Evolutionary conservation across 2,888 invertebrate genomes (phyloP).

Genomic region (Phymatocera aterrima): DNA sequence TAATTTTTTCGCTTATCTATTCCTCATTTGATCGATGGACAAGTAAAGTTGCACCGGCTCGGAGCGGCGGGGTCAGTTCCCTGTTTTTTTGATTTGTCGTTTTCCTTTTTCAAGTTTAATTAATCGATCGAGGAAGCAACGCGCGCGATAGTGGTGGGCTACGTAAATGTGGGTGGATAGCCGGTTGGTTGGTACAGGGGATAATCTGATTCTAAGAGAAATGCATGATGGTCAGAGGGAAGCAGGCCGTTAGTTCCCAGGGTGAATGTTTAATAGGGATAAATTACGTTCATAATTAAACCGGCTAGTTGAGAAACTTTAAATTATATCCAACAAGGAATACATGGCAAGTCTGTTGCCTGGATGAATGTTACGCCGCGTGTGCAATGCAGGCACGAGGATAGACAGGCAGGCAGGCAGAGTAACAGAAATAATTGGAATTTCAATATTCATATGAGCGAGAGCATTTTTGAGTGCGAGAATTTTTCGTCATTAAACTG

Average conservation of each 20-base stretch:
- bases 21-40: too few species aligned
- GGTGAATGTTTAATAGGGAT: constrained; percentile 62
- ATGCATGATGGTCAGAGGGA: constrained; percentile 5
- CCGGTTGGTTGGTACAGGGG: too few species aligned
- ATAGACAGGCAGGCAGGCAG: constrained; percentile 50
- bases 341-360: constrained; percentile 36
- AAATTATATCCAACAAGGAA: constrained; percentile 68
- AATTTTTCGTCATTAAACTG: neutral
- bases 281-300: constrained; percentile 68
- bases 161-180: neutral
- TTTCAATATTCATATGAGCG: constrained; percentile 69
- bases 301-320: constrained; percentile 68
- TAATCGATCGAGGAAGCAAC: neutral
- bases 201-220: neutral
- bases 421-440: constrained; percentile 68
- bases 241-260: neutral
- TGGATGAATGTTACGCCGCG: constrained; percentile 45
- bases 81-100: too few species aligned
- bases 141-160: neutral
- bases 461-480: neutral
- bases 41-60: too few species aligned
- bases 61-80: too few species aligned
- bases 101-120: too few species aligned
- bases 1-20: too few species aligned
- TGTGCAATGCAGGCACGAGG: neutral